A percentile compares a stretch with the other conserved stretches of the same genome.
These are phyloP conservation scores for Ichneumoninae sp. DNA, from an alignment of 2,888 invertebrate genomes.

Conservation along the genomic window DNA sequence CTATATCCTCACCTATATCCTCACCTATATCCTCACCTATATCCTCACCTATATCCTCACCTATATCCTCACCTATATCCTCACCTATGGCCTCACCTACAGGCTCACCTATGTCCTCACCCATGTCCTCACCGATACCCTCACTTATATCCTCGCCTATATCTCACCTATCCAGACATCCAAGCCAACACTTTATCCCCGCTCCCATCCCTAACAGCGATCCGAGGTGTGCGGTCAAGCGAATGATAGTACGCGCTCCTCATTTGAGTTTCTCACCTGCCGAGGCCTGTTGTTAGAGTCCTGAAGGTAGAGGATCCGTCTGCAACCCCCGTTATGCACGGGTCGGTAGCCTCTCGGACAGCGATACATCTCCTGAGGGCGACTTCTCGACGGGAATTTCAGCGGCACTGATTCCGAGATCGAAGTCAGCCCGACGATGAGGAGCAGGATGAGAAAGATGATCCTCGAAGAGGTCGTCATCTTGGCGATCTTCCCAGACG, in stretches of 20 bases:
- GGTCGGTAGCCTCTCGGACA: slow-evolving; percentile 51
- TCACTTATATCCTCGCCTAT: too few relatives aligned
- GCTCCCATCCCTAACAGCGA: slow-evolving; percentile 15
- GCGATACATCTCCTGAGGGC: slow-evolving; percentile 28
- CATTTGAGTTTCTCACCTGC: slow-evolving; percentile 57
- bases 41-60: too few relatives aligned
- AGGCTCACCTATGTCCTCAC: too few relatives aligned
- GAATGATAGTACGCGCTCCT: slow-evolving; percentile 50
- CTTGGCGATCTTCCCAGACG: neutral
- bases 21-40: too few relatives aligned
- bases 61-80: too few relatives aligned
- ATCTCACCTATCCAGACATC: slow-evolving; percentile 19
- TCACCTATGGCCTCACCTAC: too few relatives aligned
- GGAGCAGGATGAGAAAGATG: neutral
- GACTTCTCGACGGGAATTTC: slow-evolving; percentile 47
- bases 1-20: too few relatives aligned
- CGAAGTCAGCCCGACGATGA: neutral
- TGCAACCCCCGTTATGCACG: slow-evolving; percentile 34
- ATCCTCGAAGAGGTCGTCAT: neutral
- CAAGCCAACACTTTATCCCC: neutral
- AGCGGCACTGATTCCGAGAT: neutral
- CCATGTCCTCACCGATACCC: too few relatives aligned
- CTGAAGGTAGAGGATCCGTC: neutral
- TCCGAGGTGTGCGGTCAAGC: slow-evolving; percentile 25
- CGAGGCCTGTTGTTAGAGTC: slow-evolving; percentile 2